Base-by-base conservation (phyloP, 2,888 invertebrate genomes). In the Sphaerophoria rueppellii region DNA sequence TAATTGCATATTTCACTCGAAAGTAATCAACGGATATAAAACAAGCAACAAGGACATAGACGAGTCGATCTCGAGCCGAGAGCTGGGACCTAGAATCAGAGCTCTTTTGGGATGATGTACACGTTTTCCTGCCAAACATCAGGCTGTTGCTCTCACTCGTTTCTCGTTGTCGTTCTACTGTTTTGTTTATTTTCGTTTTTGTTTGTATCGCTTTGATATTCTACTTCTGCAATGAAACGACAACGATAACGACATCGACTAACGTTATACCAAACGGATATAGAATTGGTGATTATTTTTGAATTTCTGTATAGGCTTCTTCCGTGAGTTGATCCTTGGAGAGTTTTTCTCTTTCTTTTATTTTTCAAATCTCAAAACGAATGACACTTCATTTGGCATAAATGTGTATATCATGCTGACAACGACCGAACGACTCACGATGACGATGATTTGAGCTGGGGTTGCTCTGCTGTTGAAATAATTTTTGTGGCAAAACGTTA, bases 1-100 rank as follows among this genome's bases (percentile, higher is more conserved):
- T 83, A 79, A 83, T 79, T 83, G 71, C 80, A 71, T 71, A 73
- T 79, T 80, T 79, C 72, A 69, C 67, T 73, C 43, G 63, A 77
- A 80, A 85, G 85, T 81, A 81, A 85, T 85, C 80, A 85, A 73
- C 60, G 73, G 70, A 77, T 85, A 85, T 73, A 81, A 63, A 83
- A 80, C 75, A 83, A 72, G 69, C 80, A 24, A 24, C 24, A 85
- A 77, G 63, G 69, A 81, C 61, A 75, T 71, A 55, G 48, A 54
- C 35, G 54, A 40, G 40, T 11, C 16, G 40, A 16, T 4, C 4
- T 37, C 16, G 9, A 16, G 16, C 11, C 11, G 16, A 40, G 43
- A 12, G 16, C 11, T 24, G 16, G 54, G 43, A 12, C 43, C 40
- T 9, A 40, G 40, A 9, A 40, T 40, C 24, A 24, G 24, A 24